Base-by-base conservation (phyloP, 2,888 invertebrate genomes). In the Dione juno region DNA sequence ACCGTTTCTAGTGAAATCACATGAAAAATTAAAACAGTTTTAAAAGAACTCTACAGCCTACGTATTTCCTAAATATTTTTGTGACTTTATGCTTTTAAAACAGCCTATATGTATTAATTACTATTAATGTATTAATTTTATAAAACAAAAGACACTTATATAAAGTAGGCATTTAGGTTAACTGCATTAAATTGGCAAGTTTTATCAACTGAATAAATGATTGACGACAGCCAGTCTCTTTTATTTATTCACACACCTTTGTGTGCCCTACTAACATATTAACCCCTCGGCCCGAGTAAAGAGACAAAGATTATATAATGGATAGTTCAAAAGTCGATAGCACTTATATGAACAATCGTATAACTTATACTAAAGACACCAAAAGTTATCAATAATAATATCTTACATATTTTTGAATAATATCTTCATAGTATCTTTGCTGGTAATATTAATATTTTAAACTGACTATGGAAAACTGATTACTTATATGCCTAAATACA, bases 241-340 rank as follows among this genome's bases (percentile, higher is more conserved):
- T 69, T 69, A 69, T 69, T 69, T 69, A 69, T 69, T 69, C 54
- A 69, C 68, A 54, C 68, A 45, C 68, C 68, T 54, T 48, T 43
- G 37, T 45, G 48, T 63, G 68, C 35, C 68, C 68, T 54, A 69
- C 68, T 69, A 69, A 69, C 68, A 69, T 45, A 69, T 69, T 64
- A 54, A 64, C 63, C 68, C 50, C 61, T 53, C 19, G 19, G 64
- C 16, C 52, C 50, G 13, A 43, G 21, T 50, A 50, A 48, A 37
- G 40, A 64, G 67, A 53, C 52, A 43, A 53, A 35, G 41, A 35
- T 67, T 61, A 58, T 40, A 28, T 52, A 61, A 67, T 3, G 35
- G 28, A 41, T 59, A 67, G 10, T 53, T 58, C 28, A 14, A 57
- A 57, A 16, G 57, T 57, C 57, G 37, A 57, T 57, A 37, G n/a